Conservation (phyloP, 2,113 vertebrate genomes). For the Gavialis gangeticus region DNA sequence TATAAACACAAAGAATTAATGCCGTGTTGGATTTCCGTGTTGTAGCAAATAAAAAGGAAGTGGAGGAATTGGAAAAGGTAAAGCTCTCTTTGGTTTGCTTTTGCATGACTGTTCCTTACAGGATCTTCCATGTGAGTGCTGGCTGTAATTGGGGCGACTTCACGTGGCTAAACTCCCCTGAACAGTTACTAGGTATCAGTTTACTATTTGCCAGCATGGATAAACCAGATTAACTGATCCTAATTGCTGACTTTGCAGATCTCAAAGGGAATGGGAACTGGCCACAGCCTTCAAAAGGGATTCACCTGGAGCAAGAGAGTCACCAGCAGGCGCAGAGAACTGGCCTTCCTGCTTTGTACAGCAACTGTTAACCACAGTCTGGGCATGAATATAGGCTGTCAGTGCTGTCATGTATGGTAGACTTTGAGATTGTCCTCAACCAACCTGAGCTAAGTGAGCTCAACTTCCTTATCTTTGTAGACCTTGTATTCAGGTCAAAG, state of each 20-base stretch:
- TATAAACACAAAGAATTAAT: neutral
- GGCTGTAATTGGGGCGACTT: neutral
- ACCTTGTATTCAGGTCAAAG: too few relatives aligned
- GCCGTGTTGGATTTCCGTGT: neutral
- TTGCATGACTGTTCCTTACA: neutral
- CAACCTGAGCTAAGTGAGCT: too few relatives aligned
- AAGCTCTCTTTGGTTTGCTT: neutral
- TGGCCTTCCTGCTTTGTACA: neutral
- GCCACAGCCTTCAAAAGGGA: neutral
- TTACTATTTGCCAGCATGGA: neutral
- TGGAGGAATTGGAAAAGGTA: neutral
- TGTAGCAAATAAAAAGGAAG: neutral
- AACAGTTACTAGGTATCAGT: neutral
- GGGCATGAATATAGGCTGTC: too few relatives aligned
- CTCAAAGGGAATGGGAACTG: neutral
- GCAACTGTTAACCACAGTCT: neutral
- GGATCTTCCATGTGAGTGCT: neutral
- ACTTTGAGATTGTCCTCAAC: too few relatives aligned
- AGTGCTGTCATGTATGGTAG: too few relatives aligned
- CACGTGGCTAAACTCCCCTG: neutral
- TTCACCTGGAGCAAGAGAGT: neutral
- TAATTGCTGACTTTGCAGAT: neutral
- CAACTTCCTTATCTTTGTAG: too few relatives aligned
- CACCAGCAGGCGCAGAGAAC: neutral
- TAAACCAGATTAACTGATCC: neutral